Evolutionary conservation across 2,113 vertebrate genomes (phyloP).

Genomic region (Hystrix cristata): DNA sequence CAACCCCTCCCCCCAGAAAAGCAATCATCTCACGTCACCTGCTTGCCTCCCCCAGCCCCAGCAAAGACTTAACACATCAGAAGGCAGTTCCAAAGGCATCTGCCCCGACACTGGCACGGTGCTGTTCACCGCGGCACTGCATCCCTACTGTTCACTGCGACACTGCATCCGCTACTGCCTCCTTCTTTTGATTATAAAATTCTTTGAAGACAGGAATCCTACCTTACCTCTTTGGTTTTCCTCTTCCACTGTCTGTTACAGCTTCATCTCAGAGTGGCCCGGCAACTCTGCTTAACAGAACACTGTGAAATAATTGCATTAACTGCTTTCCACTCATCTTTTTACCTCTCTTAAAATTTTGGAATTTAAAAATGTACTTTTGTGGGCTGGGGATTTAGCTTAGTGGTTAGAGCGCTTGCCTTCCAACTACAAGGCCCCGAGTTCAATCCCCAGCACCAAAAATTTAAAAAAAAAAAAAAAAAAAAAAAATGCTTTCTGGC

Average conservation of each 20-base stretch:
- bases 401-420: no score
- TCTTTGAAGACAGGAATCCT: neutral
- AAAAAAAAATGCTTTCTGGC: neutral
- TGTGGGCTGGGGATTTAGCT: no score
- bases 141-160: neutral
- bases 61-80: neutral
- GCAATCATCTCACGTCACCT: neutral
- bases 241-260: neutral
- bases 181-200: neutral
- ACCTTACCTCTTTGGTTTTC: neutral
- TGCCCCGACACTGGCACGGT: neutral
- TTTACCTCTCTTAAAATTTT: neutral
- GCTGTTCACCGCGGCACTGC: neutral
- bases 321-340: neutral
- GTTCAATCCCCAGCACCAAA: no score
- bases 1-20: neutral
- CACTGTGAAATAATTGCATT: neutral
- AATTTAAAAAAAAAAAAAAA: no score
- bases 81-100: neutral
- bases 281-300: neutral
- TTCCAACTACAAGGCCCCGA: no score
- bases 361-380: neutral
- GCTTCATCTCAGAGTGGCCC: neutral
- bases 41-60: neutral
- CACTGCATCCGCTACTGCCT: accelerated